phyloP scores from a whole-genome alignment of 2,888 invertebrate genomes.

The Epinotia brunnichana region DNA sequence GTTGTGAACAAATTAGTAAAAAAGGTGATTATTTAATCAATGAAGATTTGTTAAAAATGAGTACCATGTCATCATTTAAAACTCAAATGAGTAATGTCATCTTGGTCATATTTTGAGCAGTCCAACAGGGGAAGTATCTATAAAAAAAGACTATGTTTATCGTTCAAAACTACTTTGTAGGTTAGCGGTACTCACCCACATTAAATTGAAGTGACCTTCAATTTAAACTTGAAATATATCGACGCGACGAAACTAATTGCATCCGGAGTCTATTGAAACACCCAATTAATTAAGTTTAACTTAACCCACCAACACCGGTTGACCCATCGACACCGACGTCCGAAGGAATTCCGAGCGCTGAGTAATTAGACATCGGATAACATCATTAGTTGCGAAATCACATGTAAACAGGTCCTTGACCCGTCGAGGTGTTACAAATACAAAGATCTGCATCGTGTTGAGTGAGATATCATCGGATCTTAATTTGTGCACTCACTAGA shows the following conservation, averaged over 20 bases:
- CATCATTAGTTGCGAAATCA: conserved; percentile 29
- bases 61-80: too few relatives aligned
- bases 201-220: not conserved
- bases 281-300: conserved; percentile 22
- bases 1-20: too few relatives aligned
- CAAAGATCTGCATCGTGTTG: conserved; percentile 22
- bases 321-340: conserved; percentile 18
- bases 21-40: too few relatives aligned
- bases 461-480: conserved; percentile 37
- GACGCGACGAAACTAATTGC: conserved; percentile 20
- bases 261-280: conserved; percentile 14
- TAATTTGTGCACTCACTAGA: conserved; percentile 12
- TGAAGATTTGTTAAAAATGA: too few relatives aligned
- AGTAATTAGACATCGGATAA: conserved; percentile 25
- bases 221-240: conserved; percentile 12
- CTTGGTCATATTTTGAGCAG: too few relatives aligned
- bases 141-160: not conserved
- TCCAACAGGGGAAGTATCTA: too few relatives aligned
- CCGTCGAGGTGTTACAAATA: conserved; percentile 28
- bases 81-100: too few relatives aligned
- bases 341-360: conserved; percentile 10
- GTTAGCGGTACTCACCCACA: not conserved
- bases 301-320: not conserved
- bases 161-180: not conserved
- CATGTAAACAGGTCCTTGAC: conserved; percentile 38